A percentile compares a stretch with the other conserved stretches of the same genome.
These are phyloP conservation scores for Apis florea DNA, from an alignment of 1,140 invertebrate species.

Conservation along the genomic window DNA sequence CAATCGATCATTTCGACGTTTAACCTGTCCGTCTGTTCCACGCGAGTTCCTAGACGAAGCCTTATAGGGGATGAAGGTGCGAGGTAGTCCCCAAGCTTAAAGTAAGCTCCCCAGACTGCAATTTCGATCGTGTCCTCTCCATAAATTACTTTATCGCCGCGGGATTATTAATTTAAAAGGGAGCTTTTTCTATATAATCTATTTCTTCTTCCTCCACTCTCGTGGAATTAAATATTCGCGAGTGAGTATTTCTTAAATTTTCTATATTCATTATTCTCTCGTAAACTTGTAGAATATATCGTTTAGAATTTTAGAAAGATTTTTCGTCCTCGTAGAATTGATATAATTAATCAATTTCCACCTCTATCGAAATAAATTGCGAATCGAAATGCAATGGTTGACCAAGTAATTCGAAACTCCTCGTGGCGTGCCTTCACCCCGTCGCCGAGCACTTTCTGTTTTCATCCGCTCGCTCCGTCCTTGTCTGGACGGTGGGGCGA, in stretches of 20 bases:
- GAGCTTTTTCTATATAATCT: background rate
- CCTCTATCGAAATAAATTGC: no score
- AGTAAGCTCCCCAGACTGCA: background rate
- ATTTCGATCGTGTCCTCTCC: background rate
- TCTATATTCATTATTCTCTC: no score
- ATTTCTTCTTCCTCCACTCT: background rate
- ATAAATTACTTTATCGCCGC: slow-evolving; percentile 27
- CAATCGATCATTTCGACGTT: slow-evolving; percentile 42
- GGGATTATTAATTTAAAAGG: slow-evolving; percentile 4
- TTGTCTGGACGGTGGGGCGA: slow-evolving; percentile 14
- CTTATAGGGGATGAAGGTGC: slow-evolving; percentile 29
- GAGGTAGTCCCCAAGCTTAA: no score
- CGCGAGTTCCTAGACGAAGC: slow-evolving; percentile 41
- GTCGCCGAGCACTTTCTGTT: slow-evolving; percentile 21
- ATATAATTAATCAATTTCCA: no score
- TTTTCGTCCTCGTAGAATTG: no score
- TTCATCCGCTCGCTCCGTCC: slow-evolving; percentile 24
- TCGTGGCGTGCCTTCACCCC: background rate
- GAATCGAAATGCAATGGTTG: no score
- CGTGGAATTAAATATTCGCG: no score
- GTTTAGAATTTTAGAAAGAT: no score
- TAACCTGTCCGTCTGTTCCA: slow-evolving; percentile 37
- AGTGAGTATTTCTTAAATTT: no score
- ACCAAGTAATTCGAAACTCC: background rate
- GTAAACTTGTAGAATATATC: no score